Percentiles rank a stretch among this genome's conserved stretches.
These are phyloP conservation scores for Conchocele bisecta DNA, from an alignment of 2,888 invertebrate species.

Conservation along the genomic window DNA sequence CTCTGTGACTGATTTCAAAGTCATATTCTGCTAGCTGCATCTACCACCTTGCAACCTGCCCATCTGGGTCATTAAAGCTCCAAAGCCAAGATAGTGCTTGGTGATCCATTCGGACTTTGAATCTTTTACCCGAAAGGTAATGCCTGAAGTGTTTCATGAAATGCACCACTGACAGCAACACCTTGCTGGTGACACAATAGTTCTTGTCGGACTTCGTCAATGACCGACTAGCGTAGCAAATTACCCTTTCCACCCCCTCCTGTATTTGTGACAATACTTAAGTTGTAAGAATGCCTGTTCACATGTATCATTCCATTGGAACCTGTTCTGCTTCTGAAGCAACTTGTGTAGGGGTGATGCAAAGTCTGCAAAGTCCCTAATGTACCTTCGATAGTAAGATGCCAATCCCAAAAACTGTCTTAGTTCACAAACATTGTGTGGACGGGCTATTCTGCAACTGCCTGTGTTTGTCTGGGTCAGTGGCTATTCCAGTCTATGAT, in stretches of 20 bases:
- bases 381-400: not conserved
- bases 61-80: conserved; percentile 8
- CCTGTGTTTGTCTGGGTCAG: not conserved
- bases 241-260: not conserved
- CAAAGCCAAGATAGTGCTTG: conserved; percentile 4
- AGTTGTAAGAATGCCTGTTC: not conserved
- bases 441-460: not conserved
- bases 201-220: not conserved
- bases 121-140: conserved; percentile 1
- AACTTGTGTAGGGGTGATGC: not conserved
- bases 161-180: conserved; percentile 20
- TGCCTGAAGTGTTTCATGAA: conserved; percentile 5
- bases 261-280: too few species aligned
- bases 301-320: not conserved
- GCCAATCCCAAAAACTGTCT: not conserved
- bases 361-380: not conserved
- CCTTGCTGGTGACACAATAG: conserved; percentile 19
- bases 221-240: not conserved
- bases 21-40: not conserved
- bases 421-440: not conserved
- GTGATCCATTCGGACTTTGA: conserved; percentile 10
- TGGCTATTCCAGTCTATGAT: not conserved
- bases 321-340: not conserved
- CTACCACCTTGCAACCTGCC: conserved; percentile 11
- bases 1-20: conserved; percentile 7